A percentile compares a stretch with the other conserved stretches of the same genome.
These are phyloP conservation scores for Eurytoma adleriae DNA, from an alignment of 2,888 invertebrate species.

Conservation along the genomic window DNA sequence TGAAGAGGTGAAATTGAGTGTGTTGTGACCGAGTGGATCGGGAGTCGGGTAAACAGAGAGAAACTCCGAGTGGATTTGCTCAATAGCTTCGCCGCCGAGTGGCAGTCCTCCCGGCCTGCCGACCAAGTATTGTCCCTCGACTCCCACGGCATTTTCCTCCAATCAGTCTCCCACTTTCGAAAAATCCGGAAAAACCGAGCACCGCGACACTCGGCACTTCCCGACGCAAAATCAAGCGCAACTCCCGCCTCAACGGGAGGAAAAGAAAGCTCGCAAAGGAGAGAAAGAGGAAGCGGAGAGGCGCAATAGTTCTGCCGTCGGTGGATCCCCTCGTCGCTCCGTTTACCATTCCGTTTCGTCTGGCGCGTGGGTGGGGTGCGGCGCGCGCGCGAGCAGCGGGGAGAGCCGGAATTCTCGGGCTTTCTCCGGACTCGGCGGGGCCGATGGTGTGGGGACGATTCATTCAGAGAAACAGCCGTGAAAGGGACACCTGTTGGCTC, in stretches of 20 bases:
- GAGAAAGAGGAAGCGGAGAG: not conserved
- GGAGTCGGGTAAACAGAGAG: not conserved
- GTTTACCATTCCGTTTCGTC: slow-evolving; percentile 76
- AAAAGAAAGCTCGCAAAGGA: too few relatives aligned
- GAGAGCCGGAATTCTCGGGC: slow-evolving; percentile 16
- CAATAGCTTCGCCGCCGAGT: not conserved
- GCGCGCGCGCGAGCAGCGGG: not conserved
- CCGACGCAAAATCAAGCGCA: not conserved
- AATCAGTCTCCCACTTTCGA: not conserved
- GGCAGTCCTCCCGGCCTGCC: not conserved
- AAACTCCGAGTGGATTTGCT: slow-evolving; percentile 6
- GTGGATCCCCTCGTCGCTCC: slow-evolving; percentile 60
- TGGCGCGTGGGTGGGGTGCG: slow-evolving; percentile 73
- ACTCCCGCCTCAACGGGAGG: not conserved
- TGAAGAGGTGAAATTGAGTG: not conserved
- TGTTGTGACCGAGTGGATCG: not conserved
- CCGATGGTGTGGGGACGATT: slow-evolving; percentile 68
- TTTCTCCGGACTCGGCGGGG: not conserved
- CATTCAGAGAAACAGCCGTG: slow-evolving; percentile 76
- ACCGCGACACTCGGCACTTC: not conserved
- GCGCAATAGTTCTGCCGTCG: slow-evolving; percentile 39
- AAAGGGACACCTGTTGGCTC: slow-evolving; percentile 76
- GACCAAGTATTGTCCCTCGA: slow-evolving; percentile 16
- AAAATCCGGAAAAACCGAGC: not conserved
- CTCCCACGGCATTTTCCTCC: not conserved